Conservation (phyloP, 1,140 invertebrate genomes). For the Drosophila pseudoobscura region DNA sequence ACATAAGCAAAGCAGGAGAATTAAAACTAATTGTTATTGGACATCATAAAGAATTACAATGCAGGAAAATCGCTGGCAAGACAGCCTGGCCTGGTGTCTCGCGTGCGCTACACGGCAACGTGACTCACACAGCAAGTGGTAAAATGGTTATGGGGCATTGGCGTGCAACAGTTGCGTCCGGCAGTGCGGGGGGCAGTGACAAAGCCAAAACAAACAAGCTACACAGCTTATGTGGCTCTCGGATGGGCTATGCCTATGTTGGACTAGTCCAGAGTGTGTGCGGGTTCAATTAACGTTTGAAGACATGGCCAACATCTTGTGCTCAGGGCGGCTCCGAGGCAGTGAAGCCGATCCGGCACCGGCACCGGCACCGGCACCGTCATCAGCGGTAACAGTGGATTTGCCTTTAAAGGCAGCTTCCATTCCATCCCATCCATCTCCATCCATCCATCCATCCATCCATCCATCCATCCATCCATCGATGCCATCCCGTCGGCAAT, state of each 20-base stretch:
- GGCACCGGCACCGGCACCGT: background rate
- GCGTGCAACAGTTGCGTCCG: conserved; percentile 50
- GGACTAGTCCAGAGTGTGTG: conserved; percentile 42
- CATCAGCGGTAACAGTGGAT: conserved; percentile 14
- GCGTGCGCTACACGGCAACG: background rate
- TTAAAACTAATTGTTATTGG: conserved; percentile 75
- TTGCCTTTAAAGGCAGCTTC: conserved; percentile 36
- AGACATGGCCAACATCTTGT: conserved; percentile 43
- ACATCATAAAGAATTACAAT: conserved; percentile 66
- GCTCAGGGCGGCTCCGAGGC: conserved; percentile 11
- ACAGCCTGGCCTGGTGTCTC: no score
- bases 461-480: no score
- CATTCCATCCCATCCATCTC: no score
- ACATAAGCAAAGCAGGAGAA: conserved; percentile 50
- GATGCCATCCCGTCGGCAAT: conserved; percentile 33
- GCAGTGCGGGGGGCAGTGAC: conserved; percentile 2
- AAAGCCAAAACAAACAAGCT: conserved; percentile 52
- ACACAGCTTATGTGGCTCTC: conserved; percentile 56
- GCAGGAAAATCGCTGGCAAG: conserved; percentile 28
- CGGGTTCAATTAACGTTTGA: conserved; percentile 76
- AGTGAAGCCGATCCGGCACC: conserved; percentile 8
- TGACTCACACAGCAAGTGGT: conserved; percentile 42
- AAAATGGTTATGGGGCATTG: no score
- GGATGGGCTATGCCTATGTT: conserved; percentile 28
- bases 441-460: no score